Conservation (phyloP, 2,888 invertebrate genomes). For the Drosophila flavopinicola region DNA sequence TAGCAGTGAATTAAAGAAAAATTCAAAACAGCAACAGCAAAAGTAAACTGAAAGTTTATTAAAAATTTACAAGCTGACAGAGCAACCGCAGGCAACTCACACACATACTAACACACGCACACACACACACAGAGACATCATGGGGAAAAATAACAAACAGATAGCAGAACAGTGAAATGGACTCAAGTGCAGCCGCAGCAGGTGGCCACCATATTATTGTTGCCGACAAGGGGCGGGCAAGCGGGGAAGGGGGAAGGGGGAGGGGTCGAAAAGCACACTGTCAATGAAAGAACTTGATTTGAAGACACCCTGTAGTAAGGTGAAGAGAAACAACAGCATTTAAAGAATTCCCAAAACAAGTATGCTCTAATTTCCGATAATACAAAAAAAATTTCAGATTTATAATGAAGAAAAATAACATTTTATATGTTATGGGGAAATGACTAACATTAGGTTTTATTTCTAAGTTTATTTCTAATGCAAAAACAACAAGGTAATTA, state of each 20-base stretch:
- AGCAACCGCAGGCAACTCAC: constrained; percentile 40
- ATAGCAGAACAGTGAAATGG: constrained; percentile 62
- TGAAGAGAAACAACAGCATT: too few species aligned
- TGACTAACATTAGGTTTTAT: too few species aligned
- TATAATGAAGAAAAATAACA: too few species aligned
- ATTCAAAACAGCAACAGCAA: constrained; percentile 34
- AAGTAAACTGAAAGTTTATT: constrained; percentile 68
- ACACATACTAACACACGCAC: constrained; percentile 9
- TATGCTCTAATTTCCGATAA: too few species aligned
- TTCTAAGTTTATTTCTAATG: too few species aligned
- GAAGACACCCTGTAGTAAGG: constrained; percentile 5
- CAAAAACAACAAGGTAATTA: too few species aligned
- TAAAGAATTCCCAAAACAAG: too few species aligned
- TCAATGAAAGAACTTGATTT: not conserved
- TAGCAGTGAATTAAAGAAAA: constrained; percentile 26
- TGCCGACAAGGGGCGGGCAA: constrained; percentile 21
- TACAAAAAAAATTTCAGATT: too few species aligned
- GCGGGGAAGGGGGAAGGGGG: not conserved
- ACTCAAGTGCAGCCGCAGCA: constrained; percentile 80
- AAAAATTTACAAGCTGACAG: constrained; percentile 68
- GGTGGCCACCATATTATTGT: constrained; percentile 73
- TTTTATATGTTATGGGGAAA: too few species aligned
- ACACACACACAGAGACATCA: constrained; percentile 15
- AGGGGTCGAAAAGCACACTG: constrained; percentile 15
- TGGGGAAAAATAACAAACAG: constrained; percentile 54